These are phyloP conservation scores for Notamacropus eugenii DNA, from an alignment of 2,797 vertebrate genomes.

Conservation along the genomic window DNA sequence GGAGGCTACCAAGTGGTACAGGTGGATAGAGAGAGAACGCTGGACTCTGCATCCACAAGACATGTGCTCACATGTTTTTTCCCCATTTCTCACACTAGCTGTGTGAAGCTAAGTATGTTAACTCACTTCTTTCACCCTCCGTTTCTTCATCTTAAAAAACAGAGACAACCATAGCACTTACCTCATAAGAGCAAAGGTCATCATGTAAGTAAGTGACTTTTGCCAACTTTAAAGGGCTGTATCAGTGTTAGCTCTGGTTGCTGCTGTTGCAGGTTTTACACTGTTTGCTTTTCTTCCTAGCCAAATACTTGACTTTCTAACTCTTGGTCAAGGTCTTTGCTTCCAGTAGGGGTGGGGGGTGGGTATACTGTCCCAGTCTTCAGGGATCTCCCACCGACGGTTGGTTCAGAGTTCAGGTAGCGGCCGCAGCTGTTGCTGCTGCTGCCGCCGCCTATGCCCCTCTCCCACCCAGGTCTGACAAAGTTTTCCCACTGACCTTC, in stretches of 20 bases:
- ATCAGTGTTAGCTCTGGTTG: background rate
- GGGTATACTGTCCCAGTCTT: too few relatives aligned
- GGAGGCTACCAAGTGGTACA: background rate
- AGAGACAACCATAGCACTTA: background rate
- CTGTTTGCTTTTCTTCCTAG: too few relatives aligned
- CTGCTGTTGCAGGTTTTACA: too few relatives aligned
- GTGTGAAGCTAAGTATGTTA: background rate
- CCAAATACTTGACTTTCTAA: too few relatives aligned
- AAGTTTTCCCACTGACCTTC: too few relatives aligned
- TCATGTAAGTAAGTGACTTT: background rate
- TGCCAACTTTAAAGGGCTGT: background rate
- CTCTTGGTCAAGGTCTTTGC: too few relatives aligned
- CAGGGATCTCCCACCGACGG: too few relatives aligned
- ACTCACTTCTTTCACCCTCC: background rate
- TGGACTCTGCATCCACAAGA: background rate
- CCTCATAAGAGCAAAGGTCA: background rate
- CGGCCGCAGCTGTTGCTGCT: too few relatives aligned
- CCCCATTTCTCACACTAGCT: background rate
- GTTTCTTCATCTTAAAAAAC: background rate
- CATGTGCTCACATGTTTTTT: fast-evolving
- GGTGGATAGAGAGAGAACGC: background rate
- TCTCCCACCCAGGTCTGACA: too few relatives aligned
- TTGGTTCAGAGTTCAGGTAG: too few relatives aligned
- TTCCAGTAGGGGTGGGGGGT: too few relatives aligned
- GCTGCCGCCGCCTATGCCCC: too few relatives aligned